These are phyloP conservation scores for Orthochromis malagaraziensis DNA, from an alignment of 2,113 vertebrate species.

Conservation along the genomic window DNA sequence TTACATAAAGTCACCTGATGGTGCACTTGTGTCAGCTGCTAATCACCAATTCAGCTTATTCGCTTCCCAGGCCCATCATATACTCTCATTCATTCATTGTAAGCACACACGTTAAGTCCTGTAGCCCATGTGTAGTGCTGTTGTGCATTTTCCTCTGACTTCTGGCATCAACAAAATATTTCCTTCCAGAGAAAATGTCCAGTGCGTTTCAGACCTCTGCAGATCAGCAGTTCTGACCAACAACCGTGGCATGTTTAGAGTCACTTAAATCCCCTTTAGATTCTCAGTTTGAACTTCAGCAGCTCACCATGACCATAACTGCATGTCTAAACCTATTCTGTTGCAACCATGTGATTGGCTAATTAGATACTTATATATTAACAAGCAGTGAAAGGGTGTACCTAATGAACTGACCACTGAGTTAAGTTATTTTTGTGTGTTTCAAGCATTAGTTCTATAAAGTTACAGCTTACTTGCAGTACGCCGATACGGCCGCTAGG, in stretches of 20 bases:
- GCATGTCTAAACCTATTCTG: not conserved
- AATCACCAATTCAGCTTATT: not conserved
- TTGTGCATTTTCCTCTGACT: not conserved
- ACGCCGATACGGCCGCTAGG: not conserved
- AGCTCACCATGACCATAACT: not conserved
- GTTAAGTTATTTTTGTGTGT: not conserved
- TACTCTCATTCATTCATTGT: not conserved
- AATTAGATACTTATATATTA: not conserved
- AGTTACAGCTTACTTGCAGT: not conserved
- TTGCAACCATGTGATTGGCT: not conserved
- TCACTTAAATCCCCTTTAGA: not conserved
- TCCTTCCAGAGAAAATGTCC: not conserved
- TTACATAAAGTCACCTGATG: not conserved
- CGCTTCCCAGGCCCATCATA: not conserved
- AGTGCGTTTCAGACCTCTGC: accelerated
- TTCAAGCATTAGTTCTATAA: not conserved
- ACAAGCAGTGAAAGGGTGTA: not conserved
- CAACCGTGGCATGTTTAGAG: not conserved
- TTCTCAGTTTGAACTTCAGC: not conserved
- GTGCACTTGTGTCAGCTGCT: not conserved
- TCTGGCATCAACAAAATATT: not conserved
- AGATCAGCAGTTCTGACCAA: not conserved
- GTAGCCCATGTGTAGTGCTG: not conserved
- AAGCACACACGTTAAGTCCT: not conserved
- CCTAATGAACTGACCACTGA: not conserved